A percentile compares a stretch with the other conserved stretches of the same genome.
phyloP scores from a whole-genome alignment of 2,888 invertebrate species.

The Leptothorax acervorum region DNA sequence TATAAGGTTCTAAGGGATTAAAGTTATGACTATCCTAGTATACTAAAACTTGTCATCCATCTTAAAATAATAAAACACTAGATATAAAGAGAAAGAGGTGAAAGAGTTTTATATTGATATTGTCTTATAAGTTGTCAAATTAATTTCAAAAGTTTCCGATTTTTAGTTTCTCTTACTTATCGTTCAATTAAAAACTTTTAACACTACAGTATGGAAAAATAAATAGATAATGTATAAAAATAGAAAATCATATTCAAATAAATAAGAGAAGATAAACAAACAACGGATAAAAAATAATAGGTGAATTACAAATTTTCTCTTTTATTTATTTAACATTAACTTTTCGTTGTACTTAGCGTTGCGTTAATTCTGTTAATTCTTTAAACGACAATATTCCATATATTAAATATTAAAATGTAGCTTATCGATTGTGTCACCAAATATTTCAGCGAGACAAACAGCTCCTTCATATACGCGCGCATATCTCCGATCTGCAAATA shows the following conservation, averaged over 20 bases:
- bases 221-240: neutral
- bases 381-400: neutral
- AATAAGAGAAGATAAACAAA: neutral
- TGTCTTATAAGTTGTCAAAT: neutral
- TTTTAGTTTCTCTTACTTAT: neutral
- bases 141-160: neutral
- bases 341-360: neutral
- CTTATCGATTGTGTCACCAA: conserved; percentile 4
- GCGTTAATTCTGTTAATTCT: neutral
- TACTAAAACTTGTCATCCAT: neutral
- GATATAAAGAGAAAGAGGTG: neutral
- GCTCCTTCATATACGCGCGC: neutral
- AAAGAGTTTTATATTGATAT: neutral
- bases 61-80: conserved; percentile 1
- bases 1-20: neutral
- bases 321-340: conserved; percentile 1
- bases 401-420: conserved; percentile 2
- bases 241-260: neutral
- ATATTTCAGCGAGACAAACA: conserved; percentile 12
- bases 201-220: neutral
- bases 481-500: neutral
- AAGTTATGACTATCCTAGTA: neutral
- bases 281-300: neutral
- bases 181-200: neutral
- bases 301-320: neutral